phyloP scores from a whole-genome alignment of 2,888 invertebrate genomes.

The Disparrhopalites patrizii region DNA sequence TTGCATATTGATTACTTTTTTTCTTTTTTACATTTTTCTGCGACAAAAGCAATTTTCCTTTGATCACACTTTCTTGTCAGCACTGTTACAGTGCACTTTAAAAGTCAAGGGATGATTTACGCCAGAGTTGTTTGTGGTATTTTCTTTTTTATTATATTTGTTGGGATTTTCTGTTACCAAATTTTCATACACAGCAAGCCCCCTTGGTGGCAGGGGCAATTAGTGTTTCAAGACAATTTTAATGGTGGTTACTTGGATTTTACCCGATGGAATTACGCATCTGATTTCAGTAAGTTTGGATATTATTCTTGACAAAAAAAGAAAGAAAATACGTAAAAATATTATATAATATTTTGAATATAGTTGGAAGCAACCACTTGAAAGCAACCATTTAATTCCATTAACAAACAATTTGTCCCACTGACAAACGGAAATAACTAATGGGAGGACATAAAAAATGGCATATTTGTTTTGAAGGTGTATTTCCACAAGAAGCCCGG shows the following conservation, averaged over 20 bases:
- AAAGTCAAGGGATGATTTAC: no score
- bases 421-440: no score
- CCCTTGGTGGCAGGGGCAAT: not conserved
- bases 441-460: no score
- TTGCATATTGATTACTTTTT: slow-evolving; percentile 5
- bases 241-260: not conserved
- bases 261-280: not conserved
- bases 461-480: not conserved
- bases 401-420: no score
- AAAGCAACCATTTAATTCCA: no score
- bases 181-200: not conserved
- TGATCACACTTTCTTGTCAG: no score
- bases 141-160: slow-evolving; percentile 4
- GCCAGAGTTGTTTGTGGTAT: not conserved
- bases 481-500: not conserved
- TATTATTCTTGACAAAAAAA: not conserved
- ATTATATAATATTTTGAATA: no score
- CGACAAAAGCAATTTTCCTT: no score
- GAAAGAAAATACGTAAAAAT: not conserved
- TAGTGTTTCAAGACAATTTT: slow-evolving; percentile 4
- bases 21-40: no score
- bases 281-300: not conserved
- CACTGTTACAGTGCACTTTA: no score
- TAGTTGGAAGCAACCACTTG: no score
- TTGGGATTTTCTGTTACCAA: not conserved